These are phyloP conservation scores for Pagrus major DNA, from an alignment of 2,113 vertebrate genomes.

Conservation along the genomic window DNA sequence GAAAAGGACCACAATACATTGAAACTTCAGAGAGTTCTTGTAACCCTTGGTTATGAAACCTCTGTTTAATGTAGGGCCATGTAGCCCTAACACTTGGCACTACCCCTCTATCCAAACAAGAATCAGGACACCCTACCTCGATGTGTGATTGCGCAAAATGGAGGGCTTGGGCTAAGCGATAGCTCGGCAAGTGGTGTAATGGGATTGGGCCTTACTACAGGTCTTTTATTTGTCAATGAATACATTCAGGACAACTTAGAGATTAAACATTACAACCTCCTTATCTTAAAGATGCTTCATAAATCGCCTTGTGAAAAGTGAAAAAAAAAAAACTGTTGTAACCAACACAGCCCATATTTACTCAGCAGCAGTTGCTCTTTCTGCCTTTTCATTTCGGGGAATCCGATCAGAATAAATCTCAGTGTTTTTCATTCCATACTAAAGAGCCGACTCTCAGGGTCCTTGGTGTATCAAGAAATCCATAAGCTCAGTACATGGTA, in stretches of 20 bases:
- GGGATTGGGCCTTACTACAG: no score
- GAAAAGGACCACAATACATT: no score
- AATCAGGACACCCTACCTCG: no score
- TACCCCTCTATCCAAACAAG: no score
- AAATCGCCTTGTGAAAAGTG: not conserved
- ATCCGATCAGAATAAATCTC: constrained; percentile 11
- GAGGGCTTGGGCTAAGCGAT: no score
- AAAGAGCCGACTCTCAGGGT: not conserved
- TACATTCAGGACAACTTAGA: not conserved
- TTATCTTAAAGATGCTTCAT: not conserved
- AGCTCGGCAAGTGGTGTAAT: no score
- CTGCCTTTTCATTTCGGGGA: not conserved
- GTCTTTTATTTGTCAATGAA: not conserved
- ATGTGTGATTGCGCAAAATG: no score
- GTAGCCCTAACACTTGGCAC: no score
- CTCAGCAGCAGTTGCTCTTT: not conserved
- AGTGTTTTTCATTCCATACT: not conserved
- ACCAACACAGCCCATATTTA: constrained; percentile 6
- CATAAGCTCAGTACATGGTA: constrained; percentile 22
- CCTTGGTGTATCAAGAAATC: constrained; percentile 28
- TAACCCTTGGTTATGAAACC: no score
- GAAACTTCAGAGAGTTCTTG: no score
- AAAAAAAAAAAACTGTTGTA: not conserved
- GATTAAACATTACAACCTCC: constrained; percentile 14
- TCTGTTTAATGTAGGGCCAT: no score